phyloP scores from a whole-genome alignment of 2,888 invertebrate species.

The Priocnemis perturbator region DNA sequence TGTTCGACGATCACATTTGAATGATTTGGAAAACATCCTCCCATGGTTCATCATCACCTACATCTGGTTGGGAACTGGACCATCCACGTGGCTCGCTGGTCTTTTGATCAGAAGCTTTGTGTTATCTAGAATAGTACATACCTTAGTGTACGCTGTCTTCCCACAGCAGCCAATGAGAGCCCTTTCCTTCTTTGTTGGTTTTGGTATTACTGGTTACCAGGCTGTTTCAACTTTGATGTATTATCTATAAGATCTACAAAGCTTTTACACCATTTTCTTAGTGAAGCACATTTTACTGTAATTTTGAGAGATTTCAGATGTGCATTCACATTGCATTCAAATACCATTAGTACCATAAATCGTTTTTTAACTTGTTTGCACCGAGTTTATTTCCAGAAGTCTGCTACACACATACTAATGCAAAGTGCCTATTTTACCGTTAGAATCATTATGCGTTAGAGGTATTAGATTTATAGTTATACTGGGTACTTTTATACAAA shows the following conservation, averaged over 20 bases:
- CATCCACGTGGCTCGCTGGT: conserved; percentile 73
- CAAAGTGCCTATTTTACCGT: too few species aligned
- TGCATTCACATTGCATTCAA: too few species aligned
- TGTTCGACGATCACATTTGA: conserved; percentile 78
- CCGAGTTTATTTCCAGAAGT: too few species aligned
- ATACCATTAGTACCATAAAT: too few species aligned
- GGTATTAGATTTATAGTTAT: too few species aligned
- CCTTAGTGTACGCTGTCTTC: conserved; percentile 76
- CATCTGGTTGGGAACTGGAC: conserved; percentile 77
- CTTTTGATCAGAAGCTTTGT: conserved; percentile 77
- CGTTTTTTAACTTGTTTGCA: too few species aligned
- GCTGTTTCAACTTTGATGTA: conserved; percentile 27
- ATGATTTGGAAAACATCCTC: conserved; percentile 79
- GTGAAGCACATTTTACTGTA: too few species aligned
- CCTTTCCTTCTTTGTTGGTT: conserved; percentile 73
- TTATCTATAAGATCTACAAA: conserved; percentile 26
- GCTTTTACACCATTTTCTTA: neutral
- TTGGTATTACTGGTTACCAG: conserved; percentile 68
- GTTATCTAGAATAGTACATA: conserved; percentile 76
- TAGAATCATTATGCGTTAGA: too few species aligned
- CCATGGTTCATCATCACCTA: conserved; percentile 77
- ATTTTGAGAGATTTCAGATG: too few species aligned
- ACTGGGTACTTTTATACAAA: too few species aligned
- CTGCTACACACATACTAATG: too few species aligned
- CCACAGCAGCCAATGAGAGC: conserved; percentile 77